Conservation (phyloP, 2,888 invertebrate genomes). For the Cheilosia grossa region DNA sequence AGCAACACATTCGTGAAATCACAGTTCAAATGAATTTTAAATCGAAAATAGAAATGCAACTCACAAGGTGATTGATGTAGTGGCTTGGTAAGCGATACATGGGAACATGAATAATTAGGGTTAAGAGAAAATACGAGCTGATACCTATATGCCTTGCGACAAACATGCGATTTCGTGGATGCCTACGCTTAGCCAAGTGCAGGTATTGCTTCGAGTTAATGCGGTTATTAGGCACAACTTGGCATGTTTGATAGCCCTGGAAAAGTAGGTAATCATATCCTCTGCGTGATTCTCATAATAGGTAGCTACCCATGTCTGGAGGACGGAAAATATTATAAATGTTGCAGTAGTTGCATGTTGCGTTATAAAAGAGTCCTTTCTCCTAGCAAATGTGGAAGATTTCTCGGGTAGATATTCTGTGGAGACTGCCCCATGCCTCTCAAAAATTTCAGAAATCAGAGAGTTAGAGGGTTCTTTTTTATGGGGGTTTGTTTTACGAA, state of each 20-base stretch:
- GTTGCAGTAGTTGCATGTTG: too few species aligned
- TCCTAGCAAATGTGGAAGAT: too few species aligned
- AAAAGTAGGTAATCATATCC: slow-evolving; percentile 58
- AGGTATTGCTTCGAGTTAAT: slow-evolving; percentile 48
- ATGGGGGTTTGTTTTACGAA: too few species aligned
- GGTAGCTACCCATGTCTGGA: neutral
- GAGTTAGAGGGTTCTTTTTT: too few species aligned
- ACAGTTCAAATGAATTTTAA: slow-evolving; percentile 43
- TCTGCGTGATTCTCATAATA: slow-evolving; percentile 17
- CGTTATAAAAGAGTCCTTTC: too few species aligned
- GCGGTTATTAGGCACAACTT: slow-evolving; percentile 53
- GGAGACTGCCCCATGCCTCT: too few species aligned
- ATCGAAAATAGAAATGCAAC: slow-evolving; percentile 63
- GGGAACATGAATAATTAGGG: slow-evolving; percentile 68
- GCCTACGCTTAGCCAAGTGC: slow-evolving; percentile 23
- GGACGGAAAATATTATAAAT: too few species aligned
- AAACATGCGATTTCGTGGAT: slow-evolving; percentile 33
- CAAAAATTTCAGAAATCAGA: too few species aligned
- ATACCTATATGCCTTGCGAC: slow-evolving; percentile 30
- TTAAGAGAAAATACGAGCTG: slow-evolving; percentile 62
- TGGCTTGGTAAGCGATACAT: slow-evolving; percentile 26
- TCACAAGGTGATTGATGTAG: slow-evolving; percentile 11
- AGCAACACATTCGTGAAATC: slow-evolving; percentile 43
- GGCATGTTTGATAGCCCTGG: slow-evolving; percentile 56
- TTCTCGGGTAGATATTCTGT: too few species aligned